Conservation (phyloP, 2,888 invertebrate genomes). For the Drosophila antonietae region DNA sequence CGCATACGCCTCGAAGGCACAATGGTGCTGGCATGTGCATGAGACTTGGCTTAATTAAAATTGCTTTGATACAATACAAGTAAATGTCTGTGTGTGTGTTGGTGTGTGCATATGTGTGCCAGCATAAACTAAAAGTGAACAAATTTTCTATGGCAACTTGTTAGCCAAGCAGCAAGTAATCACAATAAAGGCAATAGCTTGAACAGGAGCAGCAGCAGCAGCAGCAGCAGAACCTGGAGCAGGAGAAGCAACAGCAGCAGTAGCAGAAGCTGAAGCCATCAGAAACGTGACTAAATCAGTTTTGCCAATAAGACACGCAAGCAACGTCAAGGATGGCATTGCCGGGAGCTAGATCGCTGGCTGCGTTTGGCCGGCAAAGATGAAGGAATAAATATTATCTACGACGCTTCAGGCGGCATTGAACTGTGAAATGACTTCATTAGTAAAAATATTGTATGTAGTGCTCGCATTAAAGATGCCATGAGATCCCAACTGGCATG, state of each 20-base stretch:
- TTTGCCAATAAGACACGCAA: conserved; percentile 78
- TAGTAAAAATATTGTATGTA: conserved; percentile 74
- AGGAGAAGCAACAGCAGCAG: not conserved
- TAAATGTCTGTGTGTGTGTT: not conserved
- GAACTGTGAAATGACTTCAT: conserved; percentile 81
- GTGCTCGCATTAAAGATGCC: conserved; percentile 26
- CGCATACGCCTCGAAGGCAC: conserved; percentile 45
- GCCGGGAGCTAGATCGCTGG: conserved; percentile 19
- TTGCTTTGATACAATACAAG: conserved; percentile 24
- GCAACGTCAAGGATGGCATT: conserved; percentile 12
- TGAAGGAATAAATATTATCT: conserved; percentile 65
- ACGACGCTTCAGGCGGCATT: conserved; percentile 50
- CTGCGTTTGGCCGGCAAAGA: conserved; percentile 63
- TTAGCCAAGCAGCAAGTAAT: conserved; percentile 56
- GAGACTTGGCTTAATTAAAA: conserved; percentile 59
- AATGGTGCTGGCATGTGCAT: conserved; percentile 42
- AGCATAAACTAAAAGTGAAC: conserved; percentile 41
- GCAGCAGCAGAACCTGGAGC: not conserved
- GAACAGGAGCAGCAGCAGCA: not conserved
- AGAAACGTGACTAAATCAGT: conserved; percentile 78
- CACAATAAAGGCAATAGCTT: conserved; percentile 49
- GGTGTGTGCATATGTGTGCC: conserved; percentile 2
- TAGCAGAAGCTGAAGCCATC: conserved; percentile 20
- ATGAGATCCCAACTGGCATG: conserved; percentile 35
- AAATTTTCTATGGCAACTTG: conserved; percentile 55